Percentiles rank a stretch among this genome's conserved stretches.
Conservation (phyloP, 2,113 vertebrate species). For the Serinus canaria region DNA sequence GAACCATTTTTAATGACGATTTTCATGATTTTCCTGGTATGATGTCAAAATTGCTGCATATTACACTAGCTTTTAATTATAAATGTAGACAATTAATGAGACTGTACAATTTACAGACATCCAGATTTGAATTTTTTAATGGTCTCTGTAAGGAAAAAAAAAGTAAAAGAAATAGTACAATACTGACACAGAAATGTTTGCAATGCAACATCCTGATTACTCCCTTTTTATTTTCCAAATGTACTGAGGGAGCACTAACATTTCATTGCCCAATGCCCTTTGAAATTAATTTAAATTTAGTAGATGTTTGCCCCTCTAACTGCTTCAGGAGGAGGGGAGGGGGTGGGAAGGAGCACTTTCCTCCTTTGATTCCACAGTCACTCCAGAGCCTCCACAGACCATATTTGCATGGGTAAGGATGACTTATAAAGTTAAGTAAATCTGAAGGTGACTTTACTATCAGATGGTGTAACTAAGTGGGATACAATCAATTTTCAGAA, state of each 20-base stretch:
- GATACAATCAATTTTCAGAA: neutral
- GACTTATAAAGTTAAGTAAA: neutral
- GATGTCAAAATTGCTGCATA: neutral
- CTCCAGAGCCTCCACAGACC: neutral
- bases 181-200: neutral
- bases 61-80: neutral
- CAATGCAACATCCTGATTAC: neutral
- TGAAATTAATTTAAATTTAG: neutral
- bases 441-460: neutral
- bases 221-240: neutral
- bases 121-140: neutral
- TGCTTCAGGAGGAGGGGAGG: accelerated
- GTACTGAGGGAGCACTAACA: neutral
- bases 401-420: neutral
- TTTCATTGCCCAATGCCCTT: neutral
- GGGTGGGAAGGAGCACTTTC: neutral
- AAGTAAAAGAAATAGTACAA: neutral
- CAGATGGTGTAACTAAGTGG: neutral
- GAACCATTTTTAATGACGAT: neutral
- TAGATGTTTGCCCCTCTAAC: neutral
- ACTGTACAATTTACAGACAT: neutral
- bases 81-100: neutral
- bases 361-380: neutral
- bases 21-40: neutral
- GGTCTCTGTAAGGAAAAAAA: neutral